A percentile compares a stretch with the other conserved stretches of the same genome.
Evolutionary conservation across 2,888 invertebrate species (phyloP).

Genomic region (Lepas anatifera): DNA sequence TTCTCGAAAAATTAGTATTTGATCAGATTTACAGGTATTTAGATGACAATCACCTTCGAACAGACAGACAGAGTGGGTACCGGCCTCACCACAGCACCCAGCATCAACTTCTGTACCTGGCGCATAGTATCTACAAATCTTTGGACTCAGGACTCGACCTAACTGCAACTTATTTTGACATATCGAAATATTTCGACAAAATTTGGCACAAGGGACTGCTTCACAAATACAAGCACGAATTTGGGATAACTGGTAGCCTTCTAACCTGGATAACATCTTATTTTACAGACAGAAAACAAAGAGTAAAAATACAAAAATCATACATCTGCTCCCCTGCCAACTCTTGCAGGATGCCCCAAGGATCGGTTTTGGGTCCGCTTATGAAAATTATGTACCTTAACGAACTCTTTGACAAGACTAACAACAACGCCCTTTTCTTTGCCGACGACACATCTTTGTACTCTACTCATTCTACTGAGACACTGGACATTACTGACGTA

Average conservation of each 20-base stretch:
- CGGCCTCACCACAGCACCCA: neutral
- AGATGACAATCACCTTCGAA: neutral
- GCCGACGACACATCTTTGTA: no score
- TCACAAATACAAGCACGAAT: no score
- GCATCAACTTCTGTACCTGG: neutral
- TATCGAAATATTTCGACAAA: no score
- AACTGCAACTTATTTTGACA: no score
- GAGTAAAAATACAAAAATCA: neutral
- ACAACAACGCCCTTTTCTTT: no score
- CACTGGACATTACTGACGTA: neutral
- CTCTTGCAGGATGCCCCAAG: no score
- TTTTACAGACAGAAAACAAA: neutral
- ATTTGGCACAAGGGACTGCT: no score
- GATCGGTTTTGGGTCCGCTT: neutral
- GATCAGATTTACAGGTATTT: neutral
- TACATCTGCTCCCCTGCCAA: neutral
- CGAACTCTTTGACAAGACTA: neutral
- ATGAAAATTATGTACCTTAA: neutral
- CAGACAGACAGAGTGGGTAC: neutral
- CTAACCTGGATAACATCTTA: no score
- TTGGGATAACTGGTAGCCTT: neutral
- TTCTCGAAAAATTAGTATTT: neutral
- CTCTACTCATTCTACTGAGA: neutral
- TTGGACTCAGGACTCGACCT: neutral
- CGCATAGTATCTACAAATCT: neutral